Conservation (phyloP, 2,797 vertebrate genomes). For the Sciurus vulgaris region DNA sequence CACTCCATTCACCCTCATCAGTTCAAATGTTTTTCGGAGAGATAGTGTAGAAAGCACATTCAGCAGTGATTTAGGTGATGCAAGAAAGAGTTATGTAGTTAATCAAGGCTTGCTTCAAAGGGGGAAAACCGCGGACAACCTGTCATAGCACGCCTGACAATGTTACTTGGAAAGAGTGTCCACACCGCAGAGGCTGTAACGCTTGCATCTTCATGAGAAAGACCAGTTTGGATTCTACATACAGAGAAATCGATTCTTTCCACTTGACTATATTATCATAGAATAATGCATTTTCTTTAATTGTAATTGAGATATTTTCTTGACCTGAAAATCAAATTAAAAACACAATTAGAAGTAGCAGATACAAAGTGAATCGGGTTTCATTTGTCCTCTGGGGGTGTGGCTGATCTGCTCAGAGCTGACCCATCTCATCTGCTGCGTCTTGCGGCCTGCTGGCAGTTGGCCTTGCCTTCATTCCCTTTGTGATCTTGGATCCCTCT, state of each 20-base stretch:
- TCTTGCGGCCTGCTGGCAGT: too few relatives aligned
- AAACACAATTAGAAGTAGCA: not conserved
- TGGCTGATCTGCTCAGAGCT: not conserved
- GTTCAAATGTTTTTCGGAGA: slow-evolving; percentile 19
- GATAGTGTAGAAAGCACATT: slow-evolving; percentile 16
- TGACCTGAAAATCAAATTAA: slow-evolving; percentile 48
- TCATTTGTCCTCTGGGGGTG: not conserved
- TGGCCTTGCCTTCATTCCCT: not conserved
- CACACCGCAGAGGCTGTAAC: not conserved
- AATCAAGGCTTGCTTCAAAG: slow-evolving; percentile 15
- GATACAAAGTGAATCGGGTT: not conserved
- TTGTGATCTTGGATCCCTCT: not conserved
- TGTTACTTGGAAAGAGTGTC: slow-evolving; percentile 63
- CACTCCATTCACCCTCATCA: not conserved
- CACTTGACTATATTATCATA: not conserved
- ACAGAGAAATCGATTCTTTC: slow-evolving; percentile 55
- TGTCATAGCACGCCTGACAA: slow-evolving; percentile 21
- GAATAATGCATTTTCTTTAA: slow-evolving; percentile 31
- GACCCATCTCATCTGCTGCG: not conserved
- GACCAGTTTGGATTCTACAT: slow-evolving; percentile 41
- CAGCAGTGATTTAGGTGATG: slow-evolving; percentile 22
- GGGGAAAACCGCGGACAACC: slow-evolving; percentile 42
- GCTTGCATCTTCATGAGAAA: slow-evolving; percentile 59
- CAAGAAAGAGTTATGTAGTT: slow-evolving; percentile 13
- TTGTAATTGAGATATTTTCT: slow-evolving; percentile 51